These are phyloP conservation scores for Anomalospiza imberbis DNA, from an alignment of 2,797 vertebrate genomes.

Conservation along the genomic window DNA sequence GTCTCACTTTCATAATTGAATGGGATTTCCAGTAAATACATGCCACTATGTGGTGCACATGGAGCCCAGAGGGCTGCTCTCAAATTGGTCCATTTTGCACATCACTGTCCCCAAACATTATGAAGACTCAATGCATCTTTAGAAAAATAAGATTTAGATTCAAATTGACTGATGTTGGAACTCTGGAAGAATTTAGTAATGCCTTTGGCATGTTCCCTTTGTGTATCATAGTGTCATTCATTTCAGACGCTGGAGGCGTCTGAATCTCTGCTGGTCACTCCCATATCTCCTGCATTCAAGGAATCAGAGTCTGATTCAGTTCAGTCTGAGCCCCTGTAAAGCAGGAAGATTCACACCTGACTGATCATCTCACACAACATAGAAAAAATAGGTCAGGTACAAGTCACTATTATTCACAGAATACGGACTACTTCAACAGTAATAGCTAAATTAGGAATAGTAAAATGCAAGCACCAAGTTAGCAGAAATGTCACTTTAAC, in stretches of 20 bases:
- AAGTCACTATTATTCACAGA: neutral
- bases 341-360: neutral
- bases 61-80: neutral
- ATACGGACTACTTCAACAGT: neutral
- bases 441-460: neutral
- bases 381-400: neutral
- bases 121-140: neutral
- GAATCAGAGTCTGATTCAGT: neutral
- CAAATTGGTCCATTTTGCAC: neutral
- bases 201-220: neutral
- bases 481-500: neutral
- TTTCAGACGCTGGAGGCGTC: neutral
- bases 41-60: neutral
- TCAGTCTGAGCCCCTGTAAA: neutral
- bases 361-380: neutral
- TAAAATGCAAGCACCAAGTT: neutral
- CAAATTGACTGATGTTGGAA: neutral
- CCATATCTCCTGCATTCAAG: neutral
- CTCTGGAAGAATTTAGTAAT: neutral
- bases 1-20: neutral
- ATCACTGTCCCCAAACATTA: neutral
- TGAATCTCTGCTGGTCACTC: neutral
- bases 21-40: neutral
- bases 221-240: neutral
- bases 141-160: neutral